Evolutionary conservation across 2,888 invertebrate species (phyloP), one percentile per base, ranked within the genome.

Genomic region (Chelonus formosanus): DNA sequence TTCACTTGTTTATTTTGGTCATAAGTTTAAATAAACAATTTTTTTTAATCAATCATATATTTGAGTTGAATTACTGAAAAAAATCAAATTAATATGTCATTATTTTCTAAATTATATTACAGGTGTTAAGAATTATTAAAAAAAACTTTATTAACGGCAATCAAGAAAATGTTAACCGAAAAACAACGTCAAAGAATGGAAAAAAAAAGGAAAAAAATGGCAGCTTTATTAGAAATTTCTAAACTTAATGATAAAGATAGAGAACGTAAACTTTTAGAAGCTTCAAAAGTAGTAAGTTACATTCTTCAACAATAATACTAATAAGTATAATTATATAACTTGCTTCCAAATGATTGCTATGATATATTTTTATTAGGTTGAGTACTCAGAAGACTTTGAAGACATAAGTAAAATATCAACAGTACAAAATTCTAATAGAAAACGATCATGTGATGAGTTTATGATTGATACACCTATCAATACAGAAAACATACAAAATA

Each of bases 161-260:
- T 20, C 44, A 86, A 86, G 86, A 85, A 85, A 77, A 78, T 81
- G 58, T 75, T 81, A 55, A 84, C 85, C 44, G 75, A 85, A 40
- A 89, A 89, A 77, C 85, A 87, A 75, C 82, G 85, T 66, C 84
- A 85, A 74, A 86, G 90, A 68, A 82, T 86, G 67, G 89, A 89
- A 75, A 90, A 87, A 70, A 90, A 89, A 77, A 88, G 87, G 77
- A 88, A 87, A 78, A 90, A 90, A 84, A 85, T 90, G 78, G 86
- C 87, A 4, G 90, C 90, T 2, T 84, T 89, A 68, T 84, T 89
- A 6, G 87, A 88, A 78, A 83, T 90, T 58, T 85, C 88, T 45
- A 87, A 88, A 81, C 82, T 90, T 62, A 90, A 90, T 78, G 89
- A 89, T 74, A 85, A 85, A 70, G 89, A 90, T 75, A 85, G 87